Percentiles rank a stretch among this genome's conserved stretches.
phyloP scores from a whole-genome alignment of 2,113 vertebrate species.

The Poeciliopsis occidentalis region DNA sequence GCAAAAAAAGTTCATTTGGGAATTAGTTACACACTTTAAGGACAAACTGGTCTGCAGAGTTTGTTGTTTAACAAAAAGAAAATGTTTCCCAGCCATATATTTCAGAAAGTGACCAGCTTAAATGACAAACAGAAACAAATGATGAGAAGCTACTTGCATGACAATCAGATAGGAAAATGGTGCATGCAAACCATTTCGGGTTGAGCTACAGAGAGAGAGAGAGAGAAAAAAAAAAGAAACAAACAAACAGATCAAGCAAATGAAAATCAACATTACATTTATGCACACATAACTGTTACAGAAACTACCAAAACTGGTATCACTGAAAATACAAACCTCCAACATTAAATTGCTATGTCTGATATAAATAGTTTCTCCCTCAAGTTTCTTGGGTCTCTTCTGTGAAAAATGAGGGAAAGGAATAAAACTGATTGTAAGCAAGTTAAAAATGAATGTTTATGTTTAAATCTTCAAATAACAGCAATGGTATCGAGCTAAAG shows the following conservation, averaged over 20 bases:
- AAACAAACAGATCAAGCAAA: constrained; percentile 24
- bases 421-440: constrained; percentile 82
- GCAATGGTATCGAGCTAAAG: no score
- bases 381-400: constrained; percentile 99
- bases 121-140: constrained; percentile 30
- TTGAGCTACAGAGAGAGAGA: constrained; percentile 66
- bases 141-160: constrained; percentile 79
- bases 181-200: constrained; percentile 79
- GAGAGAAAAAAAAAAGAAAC: neutral
- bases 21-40: neutral
- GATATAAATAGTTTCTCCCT: constrained; percentile 99
- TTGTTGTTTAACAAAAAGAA: neutral
- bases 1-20: no score
- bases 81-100: constrained; percentile 82
- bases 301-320: constrained; percentile 74
- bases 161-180: constrained; percentile 74
- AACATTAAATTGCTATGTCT: constrained; percentile 99
- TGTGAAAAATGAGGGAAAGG: constrained; percentile 85
- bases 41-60: neutral
- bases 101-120: constrained; percentile 36
- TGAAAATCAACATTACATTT: no score
- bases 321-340: constrained; percentile 95
- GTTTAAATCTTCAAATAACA: no score
- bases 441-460: neutral
- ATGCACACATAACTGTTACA: constrained; percentile 47